Evolutionary conservation across 1,140 invertebrate genomes (phyloP).

Genomic region (Zaprionus ornatus): DNA sequence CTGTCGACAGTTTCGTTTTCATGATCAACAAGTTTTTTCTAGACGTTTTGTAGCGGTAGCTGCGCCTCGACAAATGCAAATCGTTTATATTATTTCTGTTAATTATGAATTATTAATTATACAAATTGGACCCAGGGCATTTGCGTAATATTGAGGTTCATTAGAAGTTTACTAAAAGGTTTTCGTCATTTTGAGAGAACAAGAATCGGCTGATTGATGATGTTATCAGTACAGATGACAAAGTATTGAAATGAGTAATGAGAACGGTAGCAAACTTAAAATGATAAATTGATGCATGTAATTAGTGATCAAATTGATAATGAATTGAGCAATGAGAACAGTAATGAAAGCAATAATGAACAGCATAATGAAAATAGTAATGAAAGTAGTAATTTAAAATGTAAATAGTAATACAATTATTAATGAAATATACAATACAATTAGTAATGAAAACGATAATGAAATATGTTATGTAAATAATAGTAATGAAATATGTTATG

Average conservation of each 20-base stretch:
- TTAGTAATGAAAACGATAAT: background rate
- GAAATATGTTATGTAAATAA: background rate
- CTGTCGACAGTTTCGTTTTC: background rate
- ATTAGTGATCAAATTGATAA: background rate
- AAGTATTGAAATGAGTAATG: background rate
- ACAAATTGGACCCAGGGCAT: background rate
- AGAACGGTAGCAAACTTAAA: background rate
- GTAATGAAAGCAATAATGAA: no score
- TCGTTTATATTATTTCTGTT: conserved; percentile 15
- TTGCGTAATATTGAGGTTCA: background rate
- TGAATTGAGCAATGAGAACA: background rate
- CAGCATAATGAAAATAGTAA: background rate
- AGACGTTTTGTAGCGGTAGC: conserved; percentile 20
- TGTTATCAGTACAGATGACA: conserved; percentile 1
- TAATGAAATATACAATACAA: background rate
- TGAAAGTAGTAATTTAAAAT: background rate
- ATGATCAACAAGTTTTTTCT: conserved; percentile 14
- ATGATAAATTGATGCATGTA: background rate
- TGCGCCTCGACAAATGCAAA: conserved; percentile 20
- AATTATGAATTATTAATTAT: conserved; percentile 4
- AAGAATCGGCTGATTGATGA: conserved; percentile 5
- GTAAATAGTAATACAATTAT: no score
- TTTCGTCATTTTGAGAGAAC: background rate
- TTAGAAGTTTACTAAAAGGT: background rate
- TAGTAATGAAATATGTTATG: background rate